Conservation (phyloP, 2,888 invertebrate genomes). For the Drosophila imparisetae region DNA sequence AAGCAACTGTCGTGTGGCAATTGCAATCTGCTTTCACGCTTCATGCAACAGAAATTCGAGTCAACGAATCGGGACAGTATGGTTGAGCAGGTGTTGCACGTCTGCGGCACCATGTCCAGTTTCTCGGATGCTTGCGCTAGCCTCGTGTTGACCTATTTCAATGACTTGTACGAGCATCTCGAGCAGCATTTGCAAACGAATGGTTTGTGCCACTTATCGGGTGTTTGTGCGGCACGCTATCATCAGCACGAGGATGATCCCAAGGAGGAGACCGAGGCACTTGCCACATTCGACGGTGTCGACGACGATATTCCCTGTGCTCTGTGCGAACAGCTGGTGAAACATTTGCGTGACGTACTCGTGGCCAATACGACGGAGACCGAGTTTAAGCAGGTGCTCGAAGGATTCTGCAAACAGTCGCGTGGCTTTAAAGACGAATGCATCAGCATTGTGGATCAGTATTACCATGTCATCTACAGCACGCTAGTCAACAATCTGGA, state of each 20-base stretch:
- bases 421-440: conserved; percentile 91
- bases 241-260: conserved; percentile 87
- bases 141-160: conserved; percentile 90
- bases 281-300: conserved; percentile 85
- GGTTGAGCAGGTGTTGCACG: conserved; percentile 84
- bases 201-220: conserved; percentile 91
- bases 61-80: conserved; percentile 81
- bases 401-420: conserved; percentile 93
- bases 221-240: conserved; percentile 89
- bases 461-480: conserved; percentile 90
- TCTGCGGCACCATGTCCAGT: conserved; percentile 89
- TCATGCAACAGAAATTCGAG: conserved; percentile 81
- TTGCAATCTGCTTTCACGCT: conserved; percentile 79
- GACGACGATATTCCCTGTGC: conserved; percentile 91
- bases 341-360: conserved; percentile 91
- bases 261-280: conserved; percentile 80
- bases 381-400: conserved; percentile 91
- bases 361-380: conserved; percentile 93
- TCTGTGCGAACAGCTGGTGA: conserved; percentile 92
- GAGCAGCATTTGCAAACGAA: conserved; percentile 87
- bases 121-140: conserved; percentile 92
- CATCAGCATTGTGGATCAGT: conserved; percentile 90
- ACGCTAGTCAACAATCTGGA: conserved; percentile 89
- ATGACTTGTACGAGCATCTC: conserved; percentile 88
- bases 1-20: conserved; percentile 76